These are phyloP conservation scores for Scomber colias DNA, from an alignment of 2,113 vertebrate species.

Conservation along the genomic window DNA sequence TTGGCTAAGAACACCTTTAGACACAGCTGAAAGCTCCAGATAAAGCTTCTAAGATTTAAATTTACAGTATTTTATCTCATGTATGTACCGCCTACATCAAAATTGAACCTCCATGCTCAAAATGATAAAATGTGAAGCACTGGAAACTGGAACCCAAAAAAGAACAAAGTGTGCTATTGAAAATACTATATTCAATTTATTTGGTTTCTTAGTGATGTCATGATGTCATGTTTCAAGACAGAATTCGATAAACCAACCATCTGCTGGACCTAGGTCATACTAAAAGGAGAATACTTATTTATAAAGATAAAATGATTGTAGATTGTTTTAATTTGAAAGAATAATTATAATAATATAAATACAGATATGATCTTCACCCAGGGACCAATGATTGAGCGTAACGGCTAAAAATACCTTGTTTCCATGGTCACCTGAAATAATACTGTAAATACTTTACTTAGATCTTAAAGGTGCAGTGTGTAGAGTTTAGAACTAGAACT, in stretches of 20 bases:
- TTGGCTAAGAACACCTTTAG: too few relatives aligned
- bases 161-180: too few relatives aligned
- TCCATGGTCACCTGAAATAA: conserved; percentile 32
- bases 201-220: neutral
- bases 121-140: neutral
- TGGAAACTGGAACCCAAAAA: too few relatives aligned
- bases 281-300: neutral
- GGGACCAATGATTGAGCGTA: neutral
- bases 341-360: conserved; percentile 4
- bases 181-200: too few relatives aligned
- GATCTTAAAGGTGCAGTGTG: neutral
- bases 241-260: neutral
- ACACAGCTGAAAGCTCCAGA: too few relatives aligned
- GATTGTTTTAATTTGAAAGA: neutral
- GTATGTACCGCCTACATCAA: too few relatives aligned
- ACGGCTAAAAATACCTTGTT: conserved; percentile 19
- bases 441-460: conserved; percentile 22
- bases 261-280: too few relatives aligned
- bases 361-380: neutral
- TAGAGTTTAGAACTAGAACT: too few relatives aligned
- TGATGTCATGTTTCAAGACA: neutral
- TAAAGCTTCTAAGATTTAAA: too few relatives aligned
- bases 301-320: conserved; percentile 6
- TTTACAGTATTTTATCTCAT: too few relatives aligned
- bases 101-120: too few relatives aligned